These are phyloP conservation scores for Galaxea fascicularis DNA, from an alignment of 92 coral and sea anemone genomes.

Conservation along the genomic window DNA sequence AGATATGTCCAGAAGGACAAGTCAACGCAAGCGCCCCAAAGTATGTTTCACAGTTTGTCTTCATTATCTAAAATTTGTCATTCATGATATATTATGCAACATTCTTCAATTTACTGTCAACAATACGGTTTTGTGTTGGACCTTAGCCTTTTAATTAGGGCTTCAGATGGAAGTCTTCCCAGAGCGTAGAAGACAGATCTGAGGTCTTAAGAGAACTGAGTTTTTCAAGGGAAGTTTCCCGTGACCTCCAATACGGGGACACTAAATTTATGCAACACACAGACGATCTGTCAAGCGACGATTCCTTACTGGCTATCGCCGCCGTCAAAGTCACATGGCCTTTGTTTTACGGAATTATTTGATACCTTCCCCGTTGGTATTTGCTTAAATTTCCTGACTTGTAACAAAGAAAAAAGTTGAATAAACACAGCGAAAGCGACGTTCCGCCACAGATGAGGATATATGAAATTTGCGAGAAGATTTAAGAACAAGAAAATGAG, in stretches of 20 bases:
- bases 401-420: conserved; percentile 20
- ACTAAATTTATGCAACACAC: conserved; percentile 56
- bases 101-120: conserved; percentile 75
- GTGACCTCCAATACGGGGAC: conserved; percentile 62
- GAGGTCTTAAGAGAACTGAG: conserved; percentile 36
- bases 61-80: conserved; percentile 79
- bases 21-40: conserved; percentile 98
- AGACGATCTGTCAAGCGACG: conserved; percentile 68
- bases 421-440: conserved; percentile 13
- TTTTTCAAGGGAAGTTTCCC: conserved; percentile 16
- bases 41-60: conserved; percentile 87
- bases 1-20: conserved; percentile 83
- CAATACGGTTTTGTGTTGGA: conserved; percentile 57
- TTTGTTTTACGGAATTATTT: conserved; percentile 23
- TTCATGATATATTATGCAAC: conserved; percentile 84
- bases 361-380: conserved; percentile 27
- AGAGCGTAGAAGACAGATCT: conserved; percentile 16
- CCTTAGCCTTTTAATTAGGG: conserved; percentile 50
- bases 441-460: conserved; percentile 14
- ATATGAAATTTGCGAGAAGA: conserved; percentile 45
- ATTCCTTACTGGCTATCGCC: conserved; percentile 56
- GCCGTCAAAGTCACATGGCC: conserved; percentile 75
- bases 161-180: conserved; percentile 43
- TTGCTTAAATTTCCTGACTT: conserved; percentile 25
- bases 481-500: conserved; percentile 25